These are phyloP conservation scores for Masticophis lateralis DNA, from an alignment of 2,797 vertebrate genomes.

Conservation along the genomic window DNA sequence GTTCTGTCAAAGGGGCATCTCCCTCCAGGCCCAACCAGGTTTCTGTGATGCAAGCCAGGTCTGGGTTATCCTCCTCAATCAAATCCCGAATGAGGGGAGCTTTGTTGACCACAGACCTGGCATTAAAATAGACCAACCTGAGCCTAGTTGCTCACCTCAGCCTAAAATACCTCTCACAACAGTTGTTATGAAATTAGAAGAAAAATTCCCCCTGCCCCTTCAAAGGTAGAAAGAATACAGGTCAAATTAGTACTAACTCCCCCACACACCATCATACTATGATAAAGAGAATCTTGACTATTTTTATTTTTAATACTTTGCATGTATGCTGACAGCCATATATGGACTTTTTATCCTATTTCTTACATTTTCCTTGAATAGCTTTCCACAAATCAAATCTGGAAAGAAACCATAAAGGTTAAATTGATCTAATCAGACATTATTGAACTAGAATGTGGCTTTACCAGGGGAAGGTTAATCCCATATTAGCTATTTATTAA, in stretches of 20 bases:
- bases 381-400: not conserved
- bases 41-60: too few species aligned
- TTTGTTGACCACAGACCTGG: too few species aligned
- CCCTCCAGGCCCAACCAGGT: too few species aligned
- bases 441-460: not conserved
- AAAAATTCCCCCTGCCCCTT: not conserved
- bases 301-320: too few species aligned
- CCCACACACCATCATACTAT: not conserved
- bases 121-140: too few species aligned
- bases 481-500: not conserved
- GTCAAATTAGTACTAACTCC: not conserved
- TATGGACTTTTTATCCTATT: not conserved
- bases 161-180: not conserved
- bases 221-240: not conserved
- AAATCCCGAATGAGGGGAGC: too few species aligned
- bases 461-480: not conserved
- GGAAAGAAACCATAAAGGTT: not conserved
- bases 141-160: not conserved
- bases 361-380: not conserved
- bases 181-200: not conserved
- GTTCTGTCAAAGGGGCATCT: too few species aligned
- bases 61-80: too few species aligned
- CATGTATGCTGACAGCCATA: not conserved
- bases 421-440: not conserved
- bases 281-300: not conserved